Percentiles rank a stretch among this genome's conserved stretches.
Evolutionary conservation across 2,113 vertebrate genomes (phyloP).

Genomic region (Psilopogon haemacephalus): DNA sequence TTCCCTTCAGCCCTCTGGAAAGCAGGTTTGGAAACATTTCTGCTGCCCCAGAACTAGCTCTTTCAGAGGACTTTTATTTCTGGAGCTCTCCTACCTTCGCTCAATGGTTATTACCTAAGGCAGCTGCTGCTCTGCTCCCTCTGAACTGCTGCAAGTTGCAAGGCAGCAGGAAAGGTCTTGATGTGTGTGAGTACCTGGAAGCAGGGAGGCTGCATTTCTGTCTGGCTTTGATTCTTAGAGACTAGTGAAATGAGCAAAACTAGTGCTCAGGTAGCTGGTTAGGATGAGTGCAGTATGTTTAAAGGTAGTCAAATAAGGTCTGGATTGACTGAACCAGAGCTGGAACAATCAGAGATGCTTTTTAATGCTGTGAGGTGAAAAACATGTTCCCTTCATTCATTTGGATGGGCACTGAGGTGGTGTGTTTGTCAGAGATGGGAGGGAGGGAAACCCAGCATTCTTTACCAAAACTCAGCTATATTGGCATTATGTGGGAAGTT

Average conservation of each 20-base stretch:
- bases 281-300: neutral
- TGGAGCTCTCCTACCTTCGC: neutral
- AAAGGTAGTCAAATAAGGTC: neutral
- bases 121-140: rapidly evolving
- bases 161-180: neutral
- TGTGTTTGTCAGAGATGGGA: neutral
- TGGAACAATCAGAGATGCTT: neutral
- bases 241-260: neutral
- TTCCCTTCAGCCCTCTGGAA: neutral
- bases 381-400: neutral
- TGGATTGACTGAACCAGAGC: neutral
- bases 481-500: slow-evolving; percentile 21
- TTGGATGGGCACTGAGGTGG: neutral
- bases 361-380: neutral
- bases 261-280: neutral
- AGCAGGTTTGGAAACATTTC: neutral
- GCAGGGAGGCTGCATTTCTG: neutral
- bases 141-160: neutral
- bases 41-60: neutral
- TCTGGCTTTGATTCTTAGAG: neutral
- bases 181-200: neutral
- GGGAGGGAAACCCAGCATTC: neutral
- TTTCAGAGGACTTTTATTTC: neutral
- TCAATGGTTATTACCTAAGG: neutral
- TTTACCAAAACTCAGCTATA: neutral